Conservation (phyloP, 1,140 invertebrate species). For the Venustaconcha ellipsiformis region DNA sequence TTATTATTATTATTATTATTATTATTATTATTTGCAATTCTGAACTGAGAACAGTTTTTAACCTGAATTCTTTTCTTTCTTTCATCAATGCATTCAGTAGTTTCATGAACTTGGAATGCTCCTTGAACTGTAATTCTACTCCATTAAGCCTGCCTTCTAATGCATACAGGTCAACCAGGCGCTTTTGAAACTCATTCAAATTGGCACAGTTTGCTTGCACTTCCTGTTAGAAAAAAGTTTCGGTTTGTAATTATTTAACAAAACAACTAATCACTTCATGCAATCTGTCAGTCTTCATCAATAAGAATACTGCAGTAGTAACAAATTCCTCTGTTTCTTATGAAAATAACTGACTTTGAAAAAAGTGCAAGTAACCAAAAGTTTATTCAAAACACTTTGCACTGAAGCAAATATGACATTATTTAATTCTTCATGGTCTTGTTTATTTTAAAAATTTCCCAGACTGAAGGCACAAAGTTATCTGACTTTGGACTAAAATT, state of each 20-base stretch:
- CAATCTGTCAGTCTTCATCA: not conserved
- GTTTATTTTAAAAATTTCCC: too few species aligned
- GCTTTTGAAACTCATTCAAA: slow-evolving; percentile 77
- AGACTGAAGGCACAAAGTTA: too few species aligned
- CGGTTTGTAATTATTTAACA: not conserved
- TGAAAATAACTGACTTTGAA: slow-evolving; percentile 19
- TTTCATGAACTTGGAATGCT: slow-evolving; percentile 58
- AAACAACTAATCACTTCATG: not conserved
- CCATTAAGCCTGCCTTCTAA: slow-evolving; percentile 86
- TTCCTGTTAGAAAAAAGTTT: slow-evolving; percentile 63
- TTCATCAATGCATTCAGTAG: slow-evolving; percentile 69
- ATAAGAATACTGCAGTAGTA: not conserved
- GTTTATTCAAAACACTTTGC: slow-evolving; percentile 63
- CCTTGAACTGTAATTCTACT: slow-evolving; percentile 71
- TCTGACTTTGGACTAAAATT: too few species aligned
- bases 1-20: too few species aligned
- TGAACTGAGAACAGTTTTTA: not conserved
- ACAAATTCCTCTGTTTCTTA: slow-evolving; percentile 36
- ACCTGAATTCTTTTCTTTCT: slow-evolving; percentile 74
- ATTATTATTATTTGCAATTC: too few species aligned
- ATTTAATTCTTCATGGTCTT: slow-evolving; percentile 73
- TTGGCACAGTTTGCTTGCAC: slow-evolving; percentile 69
- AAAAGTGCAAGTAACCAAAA: slow-evolving; percentile 70
- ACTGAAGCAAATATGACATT: slow-evolving; percentile 64
- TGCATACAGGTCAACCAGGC: slow-evolving; percentile 82